phyloP scores from a whole-genome alignment of 2,113 vertebrate genomes.

The Pseudonaja textilis region DNA sequence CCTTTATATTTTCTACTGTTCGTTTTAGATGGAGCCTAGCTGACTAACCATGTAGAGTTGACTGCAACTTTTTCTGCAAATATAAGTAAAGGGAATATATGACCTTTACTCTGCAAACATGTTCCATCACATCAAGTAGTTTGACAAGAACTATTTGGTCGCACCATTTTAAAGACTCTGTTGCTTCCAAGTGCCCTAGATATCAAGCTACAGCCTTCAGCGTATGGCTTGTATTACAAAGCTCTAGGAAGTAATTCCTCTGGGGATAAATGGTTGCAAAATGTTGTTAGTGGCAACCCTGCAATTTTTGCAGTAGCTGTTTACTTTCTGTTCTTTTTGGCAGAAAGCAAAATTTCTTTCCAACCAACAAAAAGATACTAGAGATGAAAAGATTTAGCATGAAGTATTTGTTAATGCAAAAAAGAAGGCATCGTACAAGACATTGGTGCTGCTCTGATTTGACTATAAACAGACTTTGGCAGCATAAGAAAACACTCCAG shows the following conservation, averaged over 20 bases:
- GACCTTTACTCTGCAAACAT: neutral
- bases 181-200: neutral
- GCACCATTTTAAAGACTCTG: neutral
- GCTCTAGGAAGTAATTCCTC: neutral
- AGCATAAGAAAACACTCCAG: constrained; percentile 11
- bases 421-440: neutral
- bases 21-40: neutral
- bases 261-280: neutral
- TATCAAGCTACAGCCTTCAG: neutral
- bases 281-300: neutral
- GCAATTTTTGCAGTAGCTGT: neutral
- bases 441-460: neutral
- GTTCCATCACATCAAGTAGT: neutral
- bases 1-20: neutral
- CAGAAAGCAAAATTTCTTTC: constrained; percentile 7
- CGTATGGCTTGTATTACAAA: neutral
- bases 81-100: neutral
- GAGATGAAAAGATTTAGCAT: constrained; percentile 9
- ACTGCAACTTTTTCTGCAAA: neutral
- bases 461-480: constrained; percentile 4
- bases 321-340: neutral
- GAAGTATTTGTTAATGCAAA: constrained; percentile 4
- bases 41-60: neutral
- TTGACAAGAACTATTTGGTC: neutral
- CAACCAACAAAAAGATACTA: neutral